phyloP scores from a whole-genome alignment of 1,140 invertebrate genomes.

The Drosophila micromelanica region DNA sequence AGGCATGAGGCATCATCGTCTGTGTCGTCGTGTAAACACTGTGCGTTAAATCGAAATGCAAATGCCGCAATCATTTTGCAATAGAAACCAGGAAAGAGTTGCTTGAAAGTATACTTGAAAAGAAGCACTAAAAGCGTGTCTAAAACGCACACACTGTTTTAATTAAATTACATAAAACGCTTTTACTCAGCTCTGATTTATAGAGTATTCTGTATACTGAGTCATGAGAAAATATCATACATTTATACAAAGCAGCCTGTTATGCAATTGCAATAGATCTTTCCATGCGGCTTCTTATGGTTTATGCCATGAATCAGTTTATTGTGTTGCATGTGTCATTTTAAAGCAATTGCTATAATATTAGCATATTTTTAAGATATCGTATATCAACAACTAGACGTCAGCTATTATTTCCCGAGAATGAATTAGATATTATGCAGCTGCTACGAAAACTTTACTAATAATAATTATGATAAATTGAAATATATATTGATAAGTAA shows the following conservation, averaged over 20 bases:
- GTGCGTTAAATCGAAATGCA: constrained; percentile 54
- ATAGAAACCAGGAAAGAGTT: background rate
- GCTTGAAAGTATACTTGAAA: background rate
- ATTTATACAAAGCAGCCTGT: background rate
- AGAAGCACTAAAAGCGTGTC: background rate
- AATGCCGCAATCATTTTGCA: constrained; percentile 32
- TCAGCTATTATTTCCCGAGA: background rate
- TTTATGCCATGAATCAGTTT: constrained; percentile 8
- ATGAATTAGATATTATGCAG: background rate
- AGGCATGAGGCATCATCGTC: constrained; percentile 11
- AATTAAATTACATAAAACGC: constrained; percentile 13
- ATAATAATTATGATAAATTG: background rate
- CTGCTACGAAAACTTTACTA: background rate
- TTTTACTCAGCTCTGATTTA: background rate
- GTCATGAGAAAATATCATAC: constrained; percentile 7
- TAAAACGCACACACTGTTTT: constrained; percentile 8
- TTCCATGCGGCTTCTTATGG: background rate
- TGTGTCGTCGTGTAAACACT: constrained; percentile 32
- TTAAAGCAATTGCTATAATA: background rate
- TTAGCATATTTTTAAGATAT: background rate
- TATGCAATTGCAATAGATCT: constrained; percentile 5
- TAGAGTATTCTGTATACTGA: background rate
- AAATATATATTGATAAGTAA: too few relatives aligned
- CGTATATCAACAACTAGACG: background rate
- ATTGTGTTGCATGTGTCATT: constrained; percentile 3